Base-by-base conservation (phyloP, 2,797 vertebrate genomes). In the Siniperca obscura region DNA sequence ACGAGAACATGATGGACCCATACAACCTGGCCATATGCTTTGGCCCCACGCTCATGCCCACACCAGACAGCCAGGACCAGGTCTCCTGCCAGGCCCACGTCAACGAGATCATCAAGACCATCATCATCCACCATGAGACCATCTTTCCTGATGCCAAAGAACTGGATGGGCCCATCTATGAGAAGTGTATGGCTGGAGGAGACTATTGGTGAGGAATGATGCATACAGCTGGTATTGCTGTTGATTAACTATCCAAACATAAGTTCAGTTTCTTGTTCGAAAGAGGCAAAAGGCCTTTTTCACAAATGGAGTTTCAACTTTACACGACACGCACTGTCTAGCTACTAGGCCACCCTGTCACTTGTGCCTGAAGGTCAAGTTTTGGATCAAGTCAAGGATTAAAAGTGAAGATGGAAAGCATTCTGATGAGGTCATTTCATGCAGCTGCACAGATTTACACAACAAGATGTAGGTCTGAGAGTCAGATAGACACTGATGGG, bases 1-100 rank as follows among this genome's bases (percentile, higher is more conserved):
- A 99, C 74, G 98, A 99, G 94, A 99, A 99, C 92, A 99, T 99
- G 98, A 99, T 99, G 98, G 98, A 99, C 94, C 97, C 98, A 0
- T 99, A 98, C 93, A 99, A 99, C 88, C 87, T 99, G 94, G 98
- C 98, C 88, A 99, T 99, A 94, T 99, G 98, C 95, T 99, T 99
- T 78, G 98, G 98, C 56, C 98, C 98, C 53, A 99, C 98, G 0
- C 91, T 99, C 83, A 99, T 99, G 98, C 98, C 98, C 56, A 98
- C 98, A n/a, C 98, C 98, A 8, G 98, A 99, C 87, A 96, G 96
- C 89, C 98, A 97, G 92, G 98, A 99, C 92, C 98, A 99, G 91
- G 98, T 99, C 72, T 98, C 97, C 71, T 99, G 98, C 91, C 98
- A 99, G 94, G 97, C 98, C 64, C 98, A 99, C 0, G 98, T 99